These are phyloP conservation scores for Cheilosia urbana DNA, from an alignment of 2,888 invertebrate species.

Conservation along the genomic window DNA sequence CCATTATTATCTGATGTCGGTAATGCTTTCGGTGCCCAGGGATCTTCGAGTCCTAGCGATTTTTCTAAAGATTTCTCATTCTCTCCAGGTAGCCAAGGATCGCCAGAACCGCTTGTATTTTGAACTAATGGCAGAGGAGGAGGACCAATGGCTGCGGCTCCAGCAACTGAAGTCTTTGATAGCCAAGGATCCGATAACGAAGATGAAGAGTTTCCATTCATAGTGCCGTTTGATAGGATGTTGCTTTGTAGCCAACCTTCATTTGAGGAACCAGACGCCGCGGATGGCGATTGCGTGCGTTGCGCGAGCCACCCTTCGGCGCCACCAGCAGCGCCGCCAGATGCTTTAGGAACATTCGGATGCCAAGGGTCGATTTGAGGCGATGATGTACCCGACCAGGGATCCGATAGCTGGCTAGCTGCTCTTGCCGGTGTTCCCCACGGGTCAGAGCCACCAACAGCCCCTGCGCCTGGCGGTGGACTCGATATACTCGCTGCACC, in stretches of 20 bases:
- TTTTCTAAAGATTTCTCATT: slow-evolving; percentile 74
- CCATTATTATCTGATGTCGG: slow-evolving; percentile 78
- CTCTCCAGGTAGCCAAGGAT: slow-evolving; percentile 81
- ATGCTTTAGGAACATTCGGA: slow-evolving; percentile 78
- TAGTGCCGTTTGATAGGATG: slow-evolving; percentile 71
- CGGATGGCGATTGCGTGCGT: slow-evolving; percentile 83
- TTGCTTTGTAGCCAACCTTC: slow-evolving; percentile 83
- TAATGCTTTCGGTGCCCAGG: slow-evolving; percentile 82
- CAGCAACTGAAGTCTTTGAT: slow-evolving; percentile 77
- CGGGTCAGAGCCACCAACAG: slow-evolving; percentile 86
- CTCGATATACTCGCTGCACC: slow-evolving; percentile 86
- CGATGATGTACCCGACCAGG: slow-evolving; percentile 83
- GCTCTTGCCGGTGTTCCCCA: slow-evolving; percentile 88
- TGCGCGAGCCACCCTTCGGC: slow-evolving; percentile 79
- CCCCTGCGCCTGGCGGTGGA: slow-evolving; percentile 82
- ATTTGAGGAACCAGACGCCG: slow-evolving; percentile 83
- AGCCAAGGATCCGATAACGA: slow-evolving; percentile 80
- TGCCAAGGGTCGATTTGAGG: slow-evolving; percentile 83
- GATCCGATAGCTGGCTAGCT: slow-evolving; percentile 85
- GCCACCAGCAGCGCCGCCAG: slow-evolving; percentile 79
- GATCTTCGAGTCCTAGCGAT: slow-evolving; percentile 78
- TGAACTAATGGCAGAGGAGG: slow-evolving; percentile 74
- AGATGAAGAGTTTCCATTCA: slow-evolving; percentile 78
- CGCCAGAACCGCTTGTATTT: slow-evolving; percentile 76
- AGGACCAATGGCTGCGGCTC: slow-evolving; percentile 76